A percentile compares a stretch with the other conserved stretches of the same genome.
Conservation (phyloP, 2,797 vertebrate genomes). For the Luscinia luscinia region DNA sequence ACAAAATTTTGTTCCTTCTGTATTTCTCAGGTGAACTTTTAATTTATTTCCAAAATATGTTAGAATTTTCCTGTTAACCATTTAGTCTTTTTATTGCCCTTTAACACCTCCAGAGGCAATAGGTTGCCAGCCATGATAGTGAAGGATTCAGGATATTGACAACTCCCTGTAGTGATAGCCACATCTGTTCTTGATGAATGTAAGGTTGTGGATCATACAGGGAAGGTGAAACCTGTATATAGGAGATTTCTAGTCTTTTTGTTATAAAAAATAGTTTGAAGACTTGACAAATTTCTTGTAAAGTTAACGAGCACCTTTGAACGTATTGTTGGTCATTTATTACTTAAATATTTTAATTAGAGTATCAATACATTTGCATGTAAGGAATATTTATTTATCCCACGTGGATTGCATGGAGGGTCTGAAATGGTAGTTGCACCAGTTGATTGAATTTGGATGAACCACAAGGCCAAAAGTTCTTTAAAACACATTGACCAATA, state of each 20-base stretch:
- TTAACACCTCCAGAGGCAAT: rapidly evolving
- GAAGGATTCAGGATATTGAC: not conserved
- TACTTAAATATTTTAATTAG: not conserved
- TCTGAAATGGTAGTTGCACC: not conserved
- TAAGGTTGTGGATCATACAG: not conserved
- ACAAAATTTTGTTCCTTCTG: not conserved
- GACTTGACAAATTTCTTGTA: not conserved
- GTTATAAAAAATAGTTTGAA: not conserved
- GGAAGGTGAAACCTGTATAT: not conserved
- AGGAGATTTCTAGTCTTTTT: not conserved
- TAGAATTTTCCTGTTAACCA: not conserved
- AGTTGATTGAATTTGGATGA: not conserved
- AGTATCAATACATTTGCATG: not conserved
- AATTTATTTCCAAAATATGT: not conserved
- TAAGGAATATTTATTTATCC: not conserved
- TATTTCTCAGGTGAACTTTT: not conserved
- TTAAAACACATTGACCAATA: not conserved
- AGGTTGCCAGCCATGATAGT: not conserved
- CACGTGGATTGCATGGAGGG: not conserved
- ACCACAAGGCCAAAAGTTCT: not conserved
- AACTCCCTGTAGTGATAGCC: not conserved
- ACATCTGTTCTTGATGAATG: rapidly evolving
- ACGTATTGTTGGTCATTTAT: not conserved
- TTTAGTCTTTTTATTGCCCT: not conserved
- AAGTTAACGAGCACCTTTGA: not conserved